These are phyloP conservation scores for Anseranas semipalmata DNA, from an alignment of 2,113 vertebrate species.

Conservation along the genomic window DNA sequence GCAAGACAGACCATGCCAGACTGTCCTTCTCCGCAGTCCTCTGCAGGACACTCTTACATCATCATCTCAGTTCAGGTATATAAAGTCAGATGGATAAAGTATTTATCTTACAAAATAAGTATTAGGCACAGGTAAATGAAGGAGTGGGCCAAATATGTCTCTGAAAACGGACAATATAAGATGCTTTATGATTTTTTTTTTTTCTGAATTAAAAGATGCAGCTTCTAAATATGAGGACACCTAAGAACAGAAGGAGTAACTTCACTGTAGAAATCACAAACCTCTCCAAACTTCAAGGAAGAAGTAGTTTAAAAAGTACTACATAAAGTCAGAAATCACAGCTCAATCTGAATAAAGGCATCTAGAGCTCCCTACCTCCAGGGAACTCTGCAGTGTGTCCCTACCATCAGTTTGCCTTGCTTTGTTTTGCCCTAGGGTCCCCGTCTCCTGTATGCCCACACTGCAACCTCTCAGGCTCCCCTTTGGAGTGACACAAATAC, in stretches of 20 bases:
- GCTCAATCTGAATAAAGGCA: neutral
- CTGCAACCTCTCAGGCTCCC: neutral
- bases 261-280: neutral
- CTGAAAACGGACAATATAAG: neutral
- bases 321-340: neutral
- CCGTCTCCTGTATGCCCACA: neutral
- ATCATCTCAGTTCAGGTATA: neutral
- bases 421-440: neutral
- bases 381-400: neutral
- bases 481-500: neutral
- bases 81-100: neutral
- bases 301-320: neutral
- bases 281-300: neutral
- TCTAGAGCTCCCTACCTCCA: neutral
- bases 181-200: neutral
- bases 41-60: neutral
- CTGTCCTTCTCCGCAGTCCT: neutral
- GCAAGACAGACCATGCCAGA: neutral
- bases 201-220: neutral
- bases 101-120: neutral
- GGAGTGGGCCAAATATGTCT: neutral
- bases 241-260: neutral
- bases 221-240: neutral
- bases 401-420: neutral
- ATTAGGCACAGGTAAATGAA: neutral